These are phyloP conservation scores for Nephrotoma appendiculata DNA, from an alignment of 2,888 invertebrate species.

Conservation along the genomic window DNA sequence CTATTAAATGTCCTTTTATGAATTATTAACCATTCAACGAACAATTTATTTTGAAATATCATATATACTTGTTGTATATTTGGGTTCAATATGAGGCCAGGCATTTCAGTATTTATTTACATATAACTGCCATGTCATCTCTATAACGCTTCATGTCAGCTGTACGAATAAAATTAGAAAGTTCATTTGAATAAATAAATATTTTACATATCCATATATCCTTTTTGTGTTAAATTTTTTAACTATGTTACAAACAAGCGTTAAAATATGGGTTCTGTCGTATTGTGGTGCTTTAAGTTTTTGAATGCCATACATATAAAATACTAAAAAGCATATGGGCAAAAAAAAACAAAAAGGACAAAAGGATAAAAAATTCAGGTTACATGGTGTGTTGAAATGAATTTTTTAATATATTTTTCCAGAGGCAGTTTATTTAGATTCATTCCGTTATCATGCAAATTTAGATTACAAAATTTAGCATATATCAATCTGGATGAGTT, in stretches of 20 bases:
- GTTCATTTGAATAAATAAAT: neutral
- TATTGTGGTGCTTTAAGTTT: neutral
- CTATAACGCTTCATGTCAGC: neutral
- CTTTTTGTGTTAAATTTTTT: neutral
- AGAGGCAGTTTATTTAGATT: neutral
- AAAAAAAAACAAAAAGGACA: neutral
- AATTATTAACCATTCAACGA: too few species aligned
- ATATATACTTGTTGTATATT: too few species aligned
- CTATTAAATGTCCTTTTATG: too few species aligned
- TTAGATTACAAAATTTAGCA: neutral
- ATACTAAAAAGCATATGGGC: neutral
- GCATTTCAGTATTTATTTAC: neutral
- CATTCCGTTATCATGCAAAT: neutral
- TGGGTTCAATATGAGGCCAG: too few species aligned
- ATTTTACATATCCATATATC: neutral
- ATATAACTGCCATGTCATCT: neutral
- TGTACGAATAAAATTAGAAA: neutral
- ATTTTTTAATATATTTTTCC: neutral
- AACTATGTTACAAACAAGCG: neutral
- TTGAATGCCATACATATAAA: neutral
- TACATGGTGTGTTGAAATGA: neutral
- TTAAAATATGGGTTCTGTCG: neutral
- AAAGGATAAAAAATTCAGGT: neutral
- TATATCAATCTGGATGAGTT: neutral
- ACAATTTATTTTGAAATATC: too few species aligned